Base-by-base conservation (phyloP, 2,888 invertebrate species). In the Scaptomyza tumidula region DNA sequence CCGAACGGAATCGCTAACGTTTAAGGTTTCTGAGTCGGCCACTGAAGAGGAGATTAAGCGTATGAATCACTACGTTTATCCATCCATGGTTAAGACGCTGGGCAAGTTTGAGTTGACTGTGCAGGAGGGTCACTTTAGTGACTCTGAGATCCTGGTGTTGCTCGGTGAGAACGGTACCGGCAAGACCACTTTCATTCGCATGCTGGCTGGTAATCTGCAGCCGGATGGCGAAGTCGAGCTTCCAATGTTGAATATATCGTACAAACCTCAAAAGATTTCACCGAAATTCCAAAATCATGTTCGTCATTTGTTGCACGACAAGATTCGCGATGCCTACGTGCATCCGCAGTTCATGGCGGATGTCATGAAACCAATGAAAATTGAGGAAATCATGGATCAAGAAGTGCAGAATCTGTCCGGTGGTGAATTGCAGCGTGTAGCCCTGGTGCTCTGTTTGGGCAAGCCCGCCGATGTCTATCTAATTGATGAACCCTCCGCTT, bases 261-360 rank as follows among this genome's bases (percentile, higher is more conserved):
- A 99, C 94, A 99, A 99, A 93, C 99, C 99, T 46, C 99, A 99
- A 93, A 99, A 99, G 93, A 99, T 99, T 92, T 98, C 98, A 79
- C 99, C 99, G 4, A 99, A 98, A 93, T 97, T 97, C 61, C 96
- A 97, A 90, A 98, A 98, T 45, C 94, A 97, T 68, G 99, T 99
- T 5, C 94, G 98, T 49, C 96, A 97, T 90, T 93, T 99, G 89
- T 93, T 99, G 70, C 98, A 99, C 89, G 98, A 99, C 64, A 98
- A 98, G 92, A 99, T 99, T 88, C 94, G 98, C 69, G 99, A 99
- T 93, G 98, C 99, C 16, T 99, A 99, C 91, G 94, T 98, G 77
- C 99, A 99, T 94, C 99, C 99, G 27, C 97, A 96, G 94, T 99
- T 99, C 92, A 96, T 98, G 79, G 98, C 99, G 10, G 99, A 99